phyloP scores from a whole-genome alignment of 2,113 vertebrate species.

The Mormyrus lacerda region DNA sequence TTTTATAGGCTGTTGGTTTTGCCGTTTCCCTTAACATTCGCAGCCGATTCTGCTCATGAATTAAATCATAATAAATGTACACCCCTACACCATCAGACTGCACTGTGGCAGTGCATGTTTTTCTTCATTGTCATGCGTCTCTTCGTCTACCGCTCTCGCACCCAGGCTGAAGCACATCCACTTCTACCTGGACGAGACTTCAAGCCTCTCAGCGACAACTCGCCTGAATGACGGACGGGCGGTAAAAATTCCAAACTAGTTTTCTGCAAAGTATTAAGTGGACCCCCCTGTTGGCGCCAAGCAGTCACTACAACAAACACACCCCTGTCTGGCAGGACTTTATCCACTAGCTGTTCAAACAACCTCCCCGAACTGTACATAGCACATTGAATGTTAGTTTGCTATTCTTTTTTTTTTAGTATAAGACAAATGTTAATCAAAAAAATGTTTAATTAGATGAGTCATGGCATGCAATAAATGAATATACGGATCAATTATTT shows the following conservation, averaged over 20 bases:
- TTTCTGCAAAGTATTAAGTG: background rate
- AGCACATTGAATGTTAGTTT: background rate
- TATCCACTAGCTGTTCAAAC: background rate
- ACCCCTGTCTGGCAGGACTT: background rate
- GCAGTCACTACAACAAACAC: background rate
- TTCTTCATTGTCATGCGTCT: background rate
- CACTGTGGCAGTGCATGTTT: background rate
- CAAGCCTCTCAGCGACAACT: background rate
- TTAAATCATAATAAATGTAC: background rate
- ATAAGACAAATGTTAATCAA: background rate
- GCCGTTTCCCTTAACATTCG: conserved; percentile 27
- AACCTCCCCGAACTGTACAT: background rate
- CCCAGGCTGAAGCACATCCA: background rate
- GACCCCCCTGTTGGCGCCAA: background rate
- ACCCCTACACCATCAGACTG: background rate
- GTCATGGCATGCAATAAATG: background rate
- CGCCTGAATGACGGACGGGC: background rate
- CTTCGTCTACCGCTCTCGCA: background rate
- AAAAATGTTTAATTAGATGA: background rate
- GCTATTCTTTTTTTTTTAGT: background rate
- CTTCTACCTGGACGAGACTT: background rate
- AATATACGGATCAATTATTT: background rate
- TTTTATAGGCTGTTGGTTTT: conserved; percentile 42
- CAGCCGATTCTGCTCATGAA: background rate
- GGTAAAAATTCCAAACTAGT: background rate